Evolutionary conservation across 2,888 invertebrate species (phyloP), one percentile per base, ranked within the genome.

Genomic region (Serrognathus titanus): DNA sequence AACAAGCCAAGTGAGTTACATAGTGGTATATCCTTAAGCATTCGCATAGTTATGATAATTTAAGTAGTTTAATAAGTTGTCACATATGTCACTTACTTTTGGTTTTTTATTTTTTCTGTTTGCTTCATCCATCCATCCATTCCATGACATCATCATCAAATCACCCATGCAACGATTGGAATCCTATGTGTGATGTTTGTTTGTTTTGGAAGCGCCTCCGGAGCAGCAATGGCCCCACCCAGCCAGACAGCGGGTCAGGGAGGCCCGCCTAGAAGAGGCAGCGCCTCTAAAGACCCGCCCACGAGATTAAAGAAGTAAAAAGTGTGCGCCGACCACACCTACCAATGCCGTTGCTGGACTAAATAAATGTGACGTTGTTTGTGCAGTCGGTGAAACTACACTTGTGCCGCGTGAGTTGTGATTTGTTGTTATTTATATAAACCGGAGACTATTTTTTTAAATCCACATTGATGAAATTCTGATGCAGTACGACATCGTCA

Each of bases 211-310:
- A 79, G 79, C 77, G 78, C 78, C 75, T 76, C 77, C 75, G 77
- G 75, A 73, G 77, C 74, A 71, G 77, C 74, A 70, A 77, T 76
- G 67, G 83, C 82, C 51, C 81, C 84, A 73, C 83, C 86, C 61
- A 83, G 83, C 72, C 83, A 84, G 69, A 79, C 81, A 67, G 80
- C 79, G 78, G 79, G 82, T 69, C 71, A 69, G 63, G 70, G 65
- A 60, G 73, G 71, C 66, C 75, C 83, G 78, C 83, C 84, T 80
- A 83, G 84, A 79, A 80, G 83, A 79, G 83, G 79, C 57, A 76
- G 76, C 67, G 75, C 77, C 66, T 76, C 74, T 66, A 78, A 78
- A 63, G 78, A 78, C 57, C 74, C 76, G 46, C 68, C 73, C 39
- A 60, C 66, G 40, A 67, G 76, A 58, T 66, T 77, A 63, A 77